Percentiles rank a stretch among this genome's conserved stretches.
Conservation (phyloP, 2,888 invertebrate genomes). For the Coecobrya sp. region DNA sequence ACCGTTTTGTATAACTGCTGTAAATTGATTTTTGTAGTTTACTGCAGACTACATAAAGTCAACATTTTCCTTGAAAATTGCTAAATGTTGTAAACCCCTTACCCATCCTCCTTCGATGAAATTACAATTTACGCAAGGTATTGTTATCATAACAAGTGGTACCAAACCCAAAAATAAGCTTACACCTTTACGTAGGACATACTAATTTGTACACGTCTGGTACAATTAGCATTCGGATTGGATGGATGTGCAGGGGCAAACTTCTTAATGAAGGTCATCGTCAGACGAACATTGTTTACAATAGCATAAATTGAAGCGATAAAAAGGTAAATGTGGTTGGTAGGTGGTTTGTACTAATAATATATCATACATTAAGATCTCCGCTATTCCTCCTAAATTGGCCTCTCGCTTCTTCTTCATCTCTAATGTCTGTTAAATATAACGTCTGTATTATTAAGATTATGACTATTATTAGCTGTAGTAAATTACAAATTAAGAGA, state of each 20-base stretch:
- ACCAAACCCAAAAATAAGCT: background rate
- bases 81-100: background rate
- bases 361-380: background rate
- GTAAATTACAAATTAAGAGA: conserved; percentile 60
- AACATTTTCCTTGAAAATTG: background rate
- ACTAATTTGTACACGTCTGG: background rate
- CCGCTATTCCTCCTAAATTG: background rate
- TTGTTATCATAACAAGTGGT: background rate
- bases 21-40: too few relatives aligned
- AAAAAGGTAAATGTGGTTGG: conserved; percentile 20
- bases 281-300: background rate
- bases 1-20: too few relatives aligned
- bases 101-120: background rate
- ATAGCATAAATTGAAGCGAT: background rate
- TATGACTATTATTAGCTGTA: background rate
- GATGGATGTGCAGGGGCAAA: conserved; percentile 10
- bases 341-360: background rate
- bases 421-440: background rate
- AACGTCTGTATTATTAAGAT: conserved; percentile 9
- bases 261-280: conserved; percentile 36
- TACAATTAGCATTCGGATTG: conserved; percentile 25
- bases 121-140: background rate
- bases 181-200: background rate
- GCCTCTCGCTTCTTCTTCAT: conserved; percentile 1
- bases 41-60: background rate